Evolutionary conservation across 2,113 vertebrate genomes (phyloP), one percentile per base, ranked within the genome.

Genomic region (Cebidichthys violaceus): DNA sequence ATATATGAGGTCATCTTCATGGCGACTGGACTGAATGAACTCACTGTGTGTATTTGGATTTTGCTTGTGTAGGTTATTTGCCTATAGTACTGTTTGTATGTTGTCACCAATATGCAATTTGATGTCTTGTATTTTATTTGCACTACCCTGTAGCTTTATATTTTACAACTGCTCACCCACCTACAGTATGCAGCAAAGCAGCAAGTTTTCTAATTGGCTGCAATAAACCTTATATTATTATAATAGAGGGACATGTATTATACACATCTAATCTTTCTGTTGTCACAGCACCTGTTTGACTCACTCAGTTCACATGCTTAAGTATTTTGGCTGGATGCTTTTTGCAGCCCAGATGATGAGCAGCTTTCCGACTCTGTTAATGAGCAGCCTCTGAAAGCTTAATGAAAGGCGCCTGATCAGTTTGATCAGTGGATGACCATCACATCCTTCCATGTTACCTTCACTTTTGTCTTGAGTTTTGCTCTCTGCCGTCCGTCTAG

Each of bases 391-490:
- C n/a, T 39, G 31, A 72, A 69, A 33, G 37, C 61, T 75, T 52
- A 31, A 66, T 73, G n/a, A 74, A 35, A 60, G 20, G 4, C 13
- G 1, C 17, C 45, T 75, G 27, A 78, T 83, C 62, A 45, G 22
- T 10, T 45, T 75, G n/a, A 75, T 81, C 57, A 47, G 24, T 24
- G 29, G 27, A 70, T 43, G 22, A 66, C 0, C 41, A 2, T 78
- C 27, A 35, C 24, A 33, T 65, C 47, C 50, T 22, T 78, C 35
- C 41, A 71, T 81, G 90, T 96, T 96, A 97, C 96, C 96, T 95
- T 95, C 94, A 76, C 85, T 35, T 93, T 94, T 96, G 77, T 93
- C 88, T 86, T 90, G 91, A 82, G 84, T 89, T 93, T 95, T 94
- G 85, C 83, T 29, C 17, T 93, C 93, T 70, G 70, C 91, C 69